These are phyloP conservation scores for Trichopria drosophilae DNA, from an alignment of 2,888 invertebrate species.

Conservation along the genomic window DNA sequence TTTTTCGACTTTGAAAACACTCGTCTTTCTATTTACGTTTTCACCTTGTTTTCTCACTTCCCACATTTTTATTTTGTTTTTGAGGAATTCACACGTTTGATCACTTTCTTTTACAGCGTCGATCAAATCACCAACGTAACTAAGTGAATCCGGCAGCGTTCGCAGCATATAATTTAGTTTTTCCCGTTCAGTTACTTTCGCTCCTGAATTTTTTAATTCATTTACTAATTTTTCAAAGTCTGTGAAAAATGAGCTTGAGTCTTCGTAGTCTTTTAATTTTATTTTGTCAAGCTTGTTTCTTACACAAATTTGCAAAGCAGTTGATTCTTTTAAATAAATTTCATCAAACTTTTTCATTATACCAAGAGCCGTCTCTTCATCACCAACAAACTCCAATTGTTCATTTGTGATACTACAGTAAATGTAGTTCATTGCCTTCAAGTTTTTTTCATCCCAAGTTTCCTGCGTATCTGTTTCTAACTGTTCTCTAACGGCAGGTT, in stretches of 20 bases:
- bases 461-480: constrained; percentile 7
- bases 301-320: constrained; percentile 34
- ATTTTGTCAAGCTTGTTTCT: constrained; percentile 33
- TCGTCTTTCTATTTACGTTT: constrained; percentile 16
- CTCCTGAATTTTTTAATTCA: constrained; percentile 37
- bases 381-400: constrained; percentile 31
- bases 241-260: constrained; percentile 34
- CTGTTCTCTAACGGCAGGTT: constrained; percentile 12
- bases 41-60: constrained; percentile 19
- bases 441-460: constrained; percentile 23
- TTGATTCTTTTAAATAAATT: constrained; percentile 35
- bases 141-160: constrained; percentile 35
- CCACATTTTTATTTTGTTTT: constrained; percentile 33
- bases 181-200: constrained; percentile 34
- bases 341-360: constrained; percentile 39
- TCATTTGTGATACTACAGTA: constrained; percentile 32
- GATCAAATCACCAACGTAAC: constrained; percentile 38
- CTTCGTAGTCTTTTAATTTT: constrained; percentile 25
- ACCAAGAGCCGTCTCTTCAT: constrained; percentile 27
- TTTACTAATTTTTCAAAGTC: constrained; percentile 40
- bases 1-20: constrained; percentile 27
- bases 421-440: constrained; percentile 32
- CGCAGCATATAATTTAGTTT: constrained; percentile 40
- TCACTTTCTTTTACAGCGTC: constrained; percentile 34
- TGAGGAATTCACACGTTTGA: constrained; percentile 34